Conservation (phyloP, 2,888 invertebrate genomes). For the Belgica antarctica region DNA sequence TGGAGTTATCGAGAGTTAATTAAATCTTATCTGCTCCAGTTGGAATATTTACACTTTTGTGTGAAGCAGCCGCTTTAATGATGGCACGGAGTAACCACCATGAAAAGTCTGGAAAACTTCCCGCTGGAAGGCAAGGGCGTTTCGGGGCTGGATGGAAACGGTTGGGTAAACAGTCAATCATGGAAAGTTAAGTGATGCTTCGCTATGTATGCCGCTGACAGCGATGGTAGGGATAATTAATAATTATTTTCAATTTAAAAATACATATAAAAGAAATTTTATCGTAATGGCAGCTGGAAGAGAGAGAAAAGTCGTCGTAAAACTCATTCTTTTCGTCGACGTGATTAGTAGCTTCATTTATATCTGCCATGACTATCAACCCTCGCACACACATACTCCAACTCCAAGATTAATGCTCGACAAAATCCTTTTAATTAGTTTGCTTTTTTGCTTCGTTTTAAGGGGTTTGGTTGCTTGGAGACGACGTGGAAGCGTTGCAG, state of each 20-base stretch:
- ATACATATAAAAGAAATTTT: constrained; percentile 16
- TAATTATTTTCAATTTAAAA: constrained; percentile 43
- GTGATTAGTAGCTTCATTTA: background rate
- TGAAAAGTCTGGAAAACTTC: background rate
- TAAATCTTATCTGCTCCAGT: background rate
- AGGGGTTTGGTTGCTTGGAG: background rate
- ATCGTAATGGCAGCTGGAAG: constrained; percentile 1
- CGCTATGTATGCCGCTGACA: background rate
- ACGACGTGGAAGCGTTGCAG: background rate
- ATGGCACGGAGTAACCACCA: background rate
- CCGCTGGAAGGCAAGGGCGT: constrained; percentile 14
- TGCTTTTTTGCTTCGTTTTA: constrained; percentile 10
- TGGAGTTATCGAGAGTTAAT: constrained; percentile 21
- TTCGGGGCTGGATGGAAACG: background rate
- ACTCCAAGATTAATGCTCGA: constrained; percentile 24
- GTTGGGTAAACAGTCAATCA: constrained; percentile 25
- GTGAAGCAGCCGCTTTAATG: background rate
- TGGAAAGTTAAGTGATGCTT: constrained; percentile 23
- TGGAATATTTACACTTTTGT: constrained; percentile 16
- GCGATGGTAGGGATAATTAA: constrained; percentile 39
- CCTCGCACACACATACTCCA: background rate
- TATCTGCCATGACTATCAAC: background rate
- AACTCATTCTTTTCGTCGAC: background rate
- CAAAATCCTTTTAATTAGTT: constrained; percentile 38
- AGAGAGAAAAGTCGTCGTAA: background rate